phyloP scores from a whole-genome alignment of 2,888 invertebrate genomes.

The Ochropacha duplaris region DNA sequence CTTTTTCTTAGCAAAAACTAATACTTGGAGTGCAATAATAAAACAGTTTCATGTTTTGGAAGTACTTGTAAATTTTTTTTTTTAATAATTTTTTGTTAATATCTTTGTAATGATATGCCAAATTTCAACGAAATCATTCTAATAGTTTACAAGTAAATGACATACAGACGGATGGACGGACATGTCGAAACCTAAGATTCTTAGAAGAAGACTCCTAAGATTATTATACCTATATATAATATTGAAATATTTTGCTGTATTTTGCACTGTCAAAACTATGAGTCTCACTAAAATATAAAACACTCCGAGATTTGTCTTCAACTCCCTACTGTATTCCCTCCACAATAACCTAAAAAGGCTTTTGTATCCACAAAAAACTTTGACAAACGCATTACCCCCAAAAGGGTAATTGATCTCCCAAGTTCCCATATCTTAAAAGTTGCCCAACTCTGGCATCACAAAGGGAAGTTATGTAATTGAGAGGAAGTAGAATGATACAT shows the following conservation, averaged over 20 bases:
- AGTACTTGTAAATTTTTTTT: too few species aligned
- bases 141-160: too few species aligned
- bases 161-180: too few species aligned
- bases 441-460: conserved; percentile 14
- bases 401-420: conserved; percentile 38
- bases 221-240: too few species aligned
- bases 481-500: conserved; percentile 42
- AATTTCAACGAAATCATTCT: too few species aligned
- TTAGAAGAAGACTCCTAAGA: too few species aligned
- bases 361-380: conserved; percentile 26
- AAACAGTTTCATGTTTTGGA: too few species aligned
- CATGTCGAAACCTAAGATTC: too few species aligned
- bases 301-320: background rate
- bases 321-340: background rate
- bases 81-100: too few species aligned
- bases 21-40: too few species aligned
- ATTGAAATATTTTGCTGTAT: background rate
- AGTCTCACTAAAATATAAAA: background rate
- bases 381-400: conserved; percentile 30
- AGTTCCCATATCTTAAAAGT: conserved; percentile 14
- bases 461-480: conserved; percentile 30
- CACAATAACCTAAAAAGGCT: conserved; percentile 5
- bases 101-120: too few species aligned
- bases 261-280: background rate
- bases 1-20: too few species aligned